Base-by-base conservation (phyloP, 2,797 vertebrate genomes). In the Luscinia luscinia region DNA sequence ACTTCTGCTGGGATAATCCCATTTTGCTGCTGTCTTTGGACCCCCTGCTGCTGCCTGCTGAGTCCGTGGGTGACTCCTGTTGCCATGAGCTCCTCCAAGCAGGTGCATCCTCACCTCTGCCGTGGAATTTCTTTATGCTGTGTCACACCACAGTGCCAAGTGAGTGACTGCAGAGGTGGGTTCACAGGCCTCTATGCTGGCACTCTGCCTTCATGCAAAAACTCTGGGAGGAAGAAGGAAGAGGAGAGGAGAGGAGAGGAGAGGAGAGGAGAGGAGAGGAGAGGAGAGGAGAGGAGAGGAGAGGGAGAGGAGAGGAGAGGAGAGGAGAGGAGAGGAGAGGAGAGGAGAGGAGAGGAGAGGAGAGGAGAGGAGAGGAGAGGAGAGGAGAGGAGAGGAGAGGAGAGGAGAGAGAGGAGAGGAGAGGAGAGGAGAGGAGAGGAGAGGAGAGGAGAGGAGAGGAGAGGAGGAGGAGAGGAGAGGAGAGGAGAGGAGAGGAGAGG, bases 11-110 rank as follows among this genome's bases (percentile, higher is more conserved):
- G 14, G 72, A 64, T 78, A 64, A 61, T 72, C 30, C 82, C 0
- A 0, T 64, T 84, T 58, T 63, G n/a, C 30, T 54, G 23, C 34
- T 91, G 52, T 34, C 72, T 70, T 70, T 52, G 38, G 73, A 48
- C 27, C 38, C 12, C 13, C 9, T 1, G 1, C 49, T 0, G 0
- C 61, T 62, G 19, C 28, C 32, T 73, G n/a, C 40, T 16, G 0
- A 0, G 16, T 51, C 21, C 18, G 23, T 78, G 76, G 6, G 23
- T 21, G 8, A 6, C 38, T 86, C 28, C 46, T 24, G 12, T n/a
- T 78, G 30, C 58, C 14, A 2, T n/a, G 57, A 70, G 19, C 49
- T 81, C 9, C 46, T 90, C 55, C 61, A 64, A 62, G 79, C 55
- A 75, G 66, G 19, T 67, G 32, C 54, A 32, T 84, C 67, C 59